A percentile compares a stretch with the other conserved stretches of the same genome.
These are phyloP conservation scores for Myioborus melanocephalus DNA, from an alignment of 2,797 vertebrate genomes.

Conservation along the genomic window DNA sequence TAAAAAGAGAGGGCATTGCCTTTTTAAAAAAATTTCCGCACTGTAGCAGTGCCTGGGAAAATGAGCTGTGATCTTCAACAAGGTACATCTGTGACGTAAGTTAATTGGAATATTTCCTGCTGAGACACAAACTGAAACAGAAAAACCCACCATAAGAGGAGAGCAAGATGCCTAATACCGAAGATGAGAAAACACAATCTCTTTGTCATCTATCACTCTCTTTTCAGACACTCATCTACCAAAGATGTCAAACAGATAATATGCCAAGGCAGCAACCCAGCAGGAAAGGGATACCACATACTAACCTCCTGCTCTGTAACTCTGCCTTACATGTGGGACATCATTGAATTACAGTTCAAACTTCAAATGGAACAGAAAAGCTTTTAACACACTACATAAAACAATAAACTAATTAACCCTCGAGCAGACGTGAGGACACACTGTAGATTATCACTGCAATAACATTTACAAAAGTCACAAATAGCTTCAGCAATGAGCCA, in stretches of 20 bases:
- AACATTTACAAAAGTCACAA: not conserved
- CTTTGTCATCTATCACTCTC: not conserved
- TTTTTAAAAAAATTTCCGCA: not conserved
- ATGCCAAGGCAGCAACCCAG: not conserved
- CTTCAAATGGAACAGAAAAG: not conserved
- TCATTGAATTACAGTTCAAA: not conserved
- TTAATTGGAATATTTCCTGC: not conserved
- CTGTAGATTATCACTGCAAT: not conserved
- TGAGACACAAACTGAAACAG: not conserved
- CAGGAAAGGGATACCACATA: not conserved
- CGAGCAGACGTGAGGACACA: fast-evolving
- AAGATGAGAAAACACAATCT: not conserved
- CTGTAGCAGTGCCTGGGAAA: not conserved
- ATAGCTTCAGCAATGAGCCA: not conserved
- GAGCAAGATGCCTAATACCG: not conserved
- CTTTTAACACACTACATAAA: not conserved
- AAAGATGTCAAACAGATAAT: not conserved
- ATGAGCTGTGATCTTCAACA: not conserved
- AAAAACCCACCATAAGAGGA: not conserved
- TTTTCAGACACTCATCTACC: not conserved
- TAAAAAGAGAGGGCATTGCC: not conserved
- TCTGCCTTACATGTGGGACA: not conserved
- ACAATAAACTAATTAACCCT: not conserved
- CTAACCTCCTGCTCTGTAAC: not conserved
- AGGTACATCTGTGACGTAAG: not conserved